These are phyloP conservation scores for Heterohyrax brucei DNA, from an alignment of 2,797 vertebrate genomes.

Conservation along the genomic window DNA sequence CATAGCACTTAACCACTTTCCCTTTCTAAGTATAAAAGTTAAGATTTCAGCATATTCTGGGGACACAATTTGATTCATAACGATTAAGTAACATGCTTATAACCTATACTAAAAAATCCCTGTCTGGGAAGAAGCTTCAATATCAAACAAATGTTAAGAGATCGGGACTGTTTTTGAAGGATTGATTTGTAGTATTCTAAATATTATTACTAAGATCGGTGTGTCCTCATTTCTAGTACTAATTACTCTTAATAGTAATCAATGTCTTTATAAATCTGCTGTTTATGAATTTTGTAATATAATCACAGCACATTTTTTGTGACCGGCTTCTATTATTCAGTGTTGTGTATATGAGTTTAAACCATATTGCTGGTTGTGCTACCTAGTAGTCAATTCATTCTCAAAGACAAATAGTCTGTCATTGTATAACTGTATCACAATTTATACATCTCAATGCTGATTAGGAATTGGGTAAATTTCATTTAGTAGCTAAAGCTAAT, in stretches of 20 bases:
- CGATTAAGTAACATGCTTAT: background rate
- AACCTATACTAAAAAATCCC: background rate
- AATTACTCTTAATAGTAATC: background rate
- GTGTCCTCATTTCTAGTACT: background rate
- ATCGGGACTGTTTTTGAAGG: constrained; percentile 6
- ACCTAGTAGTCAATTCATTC: background rate
- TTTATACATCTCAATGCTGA: background rate
- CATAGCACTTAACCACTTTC: no score
- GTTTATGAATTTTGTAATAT: background rate
- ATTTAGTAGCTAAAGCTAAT: background rate
- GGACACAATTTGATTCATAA: no score
- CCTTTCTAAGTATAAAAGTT: no score
- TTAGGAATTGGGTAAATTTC: background rate
- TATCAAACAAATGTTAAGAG: background rate
- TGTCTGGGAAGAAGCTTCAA: background rate
- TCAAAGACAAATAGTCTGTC: background rate
- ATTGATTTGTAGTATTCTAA: background rate
- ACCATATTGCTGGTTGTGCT: background rate
- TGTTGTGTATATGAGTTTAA: background rate
- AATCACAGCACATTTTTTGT: background rate
- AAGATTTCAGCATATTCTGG: no score
- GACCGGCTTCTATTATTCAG: background rate
- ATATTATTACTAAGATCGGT: background rate
- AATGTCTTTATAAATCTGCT: background rate
- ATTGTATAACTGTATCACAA: no score